Base-by-base conservation (phyloP, 1,140 invertebrate species). In the Drosophila sechellia region DNA sequence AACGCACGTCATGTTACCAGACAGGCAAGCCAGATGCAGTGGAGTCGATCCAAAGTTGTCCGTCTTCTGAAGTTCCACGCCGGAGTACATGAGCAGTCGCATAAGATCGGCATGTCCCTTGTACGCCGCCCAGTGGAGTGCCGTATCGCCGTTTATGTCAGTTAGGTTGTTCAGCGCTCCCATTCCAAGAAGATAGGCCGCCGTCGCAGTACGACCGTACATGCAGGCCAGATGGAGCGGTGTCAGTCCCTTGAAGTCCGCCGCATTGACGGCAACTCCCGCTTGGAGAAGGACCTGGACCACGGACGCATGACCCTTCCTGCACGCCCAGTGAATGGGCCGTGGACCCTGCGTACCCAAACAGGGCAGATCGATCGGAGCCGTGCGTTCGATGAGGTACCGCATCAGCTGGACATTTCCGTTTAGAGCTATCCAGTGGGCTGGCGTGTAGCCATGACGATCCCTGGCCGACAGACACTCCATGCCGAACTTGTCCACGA, bases 21-120 rank as follows among this genome's bases (percentile, higher is more conserved):
- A 97, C 4, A 98, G 94, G 86, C 97, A 98, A n/a, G 97, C 97
- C 74, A 98, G 93, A 92, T 98, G 97, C n/a, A 98, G 92, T 0
- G 97, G 96, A 0, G 97, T 98, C 0, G 97, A 98, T 8, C 97
- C 97, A 91, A 97, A 98, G 92, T 98, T 97, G 92, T 98, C 97
- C 1, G 96, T 96, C 92, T 97, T 97, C 76, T 97, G 95, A 39
- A 98, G 93, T 86, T 92, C 91, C n/a, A 92, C 91, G 5, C 91
- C 91, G 6, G 91, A 92, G 90, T 98, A 97, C 91, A 98, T 97
- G n/a, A 98, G 93, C 49, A 98, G 92, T 48, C 96, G 94, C 75
- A 98, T 97, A 50, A 98, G 91, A 81, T 98, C 97, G 0, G 96
- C 95, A 83, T 98, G 96, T 0, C 97, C 97, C 93, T 98, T 98